Base-by-base conservation (phyloP, 2,113 vertebrate genomes). In the Gallinago media region DNA sequence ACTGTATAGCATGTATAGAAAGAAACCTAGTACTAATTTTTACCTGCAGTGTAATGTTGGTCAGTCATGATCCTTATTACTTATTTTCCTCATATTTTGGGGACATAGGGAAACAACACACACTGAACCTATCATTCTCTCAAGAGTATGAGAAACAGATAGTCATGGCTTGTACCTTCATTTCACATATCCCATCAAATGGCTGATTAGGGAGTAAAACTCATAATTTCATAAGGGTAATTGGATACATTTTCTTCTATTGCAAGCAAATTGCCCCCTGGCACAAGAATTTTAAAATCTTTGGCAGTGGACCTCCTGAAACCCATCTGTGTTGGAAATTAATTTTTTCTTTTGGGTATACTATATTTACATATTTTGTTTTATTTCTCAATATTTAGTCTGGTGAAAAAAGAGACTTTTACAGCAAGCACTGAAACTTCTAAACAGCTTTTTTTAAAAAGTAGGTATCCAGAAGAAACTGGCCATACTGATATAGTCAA, bases 291-390 rank as follows among this genome's bases (percentile, higher is more conserved):
- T 97, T 97, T 63, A 70, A 94, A 96, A 92, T 93, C 75, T 96
- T 97, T 98, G 97, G 82, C 95, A 97, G 94, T 66, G 9, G 96
- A 96, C 52, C 62, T 97, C 65, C 76, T 82, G 84, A 97, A 98
- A 97, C 92, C 88, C 96, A 98, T 98, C 97, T 97, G 95, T 96
- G 94, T 97, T 96, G 81, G 93, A 98, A 98, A 98, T 97, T 95
- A 95, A 92, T 88, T 96, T 97, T 96, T 96, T 97, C 94, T 97
- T 97, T 97, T 80, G 93, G 95, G 80, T 83, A 96, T 92, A 96
- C 94, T 97, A 67, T 97, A 97, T 97, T 97, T 98, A 97, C 91
- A 97, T 97, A 95, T 95, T 96, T 97, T 80, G 84, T 73, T 96
- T 97, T 95, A 95, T 96, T 98, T 96, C 56, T 88, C 78, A 96